These are phyloP conservation scores for Dusona sp. DNA, from an alignment of 2,888 invertebrate genomes.

Conservation along the genomic window DNA sequence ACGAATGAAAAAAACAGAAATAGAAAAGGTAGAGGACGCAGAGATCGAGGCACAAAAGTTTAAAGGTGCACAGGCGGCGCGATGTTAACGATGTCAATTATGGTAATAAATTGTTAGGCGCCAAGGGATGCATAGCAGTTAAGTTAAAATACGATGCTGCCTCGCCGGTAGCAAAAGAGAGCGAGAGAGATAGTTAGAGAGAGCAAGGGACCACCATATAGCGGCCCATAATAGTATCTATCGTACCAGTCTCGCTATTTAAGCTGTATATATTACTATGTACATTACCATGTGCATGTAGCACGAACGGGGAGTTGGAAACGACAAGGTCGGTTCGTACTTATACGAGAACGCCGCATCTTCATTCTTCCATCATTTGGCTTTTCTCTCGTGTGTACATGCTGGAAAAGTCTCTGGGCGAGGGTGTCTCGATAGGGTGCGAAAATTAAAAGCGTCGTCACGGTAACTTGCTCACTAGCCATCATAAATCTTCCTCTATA, in stretches of 20 bases:
- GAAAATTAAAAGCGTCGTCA: slow-evolving; percentile 54
- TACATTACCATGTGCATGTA: slow-evolving; percentile 31
- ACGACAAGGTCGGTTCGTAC: slow-evolving; percentile 29
- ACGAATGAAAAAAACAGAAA: slow-evolving; percentile 44
- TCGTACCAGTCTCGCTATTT: slow-evolving; percentile 43
- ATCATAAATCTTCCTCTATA: slow-evolving; percentile 27
- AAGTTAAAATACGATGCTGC: slow-evolving; percentile 72
- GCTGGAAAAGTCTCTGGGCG: slow-evolving; percentile 11
- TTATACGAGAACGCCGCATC: slow-evolving; percentile 19
- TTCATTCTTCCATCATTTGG: slow-evolving; percentile 41
- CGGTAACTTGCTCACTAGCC: slow-evolving; percentile 1
- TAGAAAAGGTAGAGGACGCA: slow-evolving; percentile 28
- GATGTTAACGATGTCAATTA: slow-evolving; percentile 75
- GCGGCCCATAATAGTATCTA: slow-evolving; percentile 49
- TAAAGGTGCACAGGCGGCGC: slow-evolving; percentile 68
- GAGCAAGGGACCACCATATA: slow-evolving; percentile 38
- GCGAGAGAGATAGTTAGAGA: slow-evolving; percentile 35
- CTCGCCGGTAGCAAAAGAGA: slow-evolving; percentile 23
- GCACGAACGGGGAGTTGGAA: slow-evolving; percentile 24
- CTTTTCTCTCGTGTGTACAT: slow-evolving; percentile 6
- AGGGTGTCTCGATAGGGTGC: slow-evolving; percentile 21
- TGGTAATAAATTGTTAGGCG: slow-evolving; percentile 75
- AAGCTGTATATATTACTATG: slow-evolving; percentile 24
- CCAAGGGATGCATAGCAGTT: slow-evolving; percentile 74
- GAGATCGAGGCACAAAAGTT: slow-evolving; percentile 60